Evolutionary conservation across 2,113 vertebrate species (phyloP), one percentile per base, ranked within the genome.

Genomic region (Paradoxurus hermaphroditus): DNA sequence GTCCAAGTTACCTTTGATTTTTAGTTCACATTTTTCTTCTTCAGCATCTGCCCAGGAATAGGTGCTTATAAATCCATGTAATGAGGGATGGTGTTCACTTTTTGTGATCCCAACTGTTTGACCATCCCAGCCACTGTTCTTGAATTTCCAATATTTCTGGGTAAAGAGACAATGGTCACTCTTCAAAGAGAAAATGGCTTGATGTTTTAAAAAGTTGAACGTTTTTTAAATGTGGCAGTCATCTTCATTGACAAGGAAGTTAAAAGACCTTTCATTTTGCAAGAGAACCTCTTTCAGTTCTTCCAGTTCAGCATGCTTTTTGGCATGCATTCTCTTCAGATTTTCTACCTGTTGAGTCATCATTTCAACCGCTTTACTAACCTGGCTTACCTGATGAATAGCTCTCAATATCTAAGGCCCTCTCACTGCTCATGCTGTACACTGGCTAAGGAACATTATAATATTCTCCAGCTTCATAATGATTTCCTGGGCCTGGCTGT

Each of bases 291-390:
- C 99, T 86, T 99, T 99, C 53, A 99, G 99, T 96, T 99, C 99
- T 97, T 99, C 98, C 16, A 99, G 98, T 90, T 99, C 99, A 0
- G 99, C 98, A 0, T 99, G 99, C 39, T 99, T 99, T 79, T 99
- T 99, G 1, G 99, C 98, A 1, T 99, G 99, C 98, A 99, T 99
- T 78, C 99, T 98, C 98, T 99, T 99, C 98, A 99, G 97, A 98
- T 99, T 99, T 98, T 99, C 99, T 81, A 99, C 99, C 0, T 99
- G 99, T 94, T 99, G 99, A 97, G 99, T 99, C 99, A 99, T 99
- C 82, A 99, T 99, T 98, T 99, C 99, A 94, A 99, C 99, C 0
- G 99, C 99, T 97, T 99, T 99, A 88, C 99, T 99, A 78, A 99
- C 99, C 16, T 99, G 98, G 87, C 98, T 99, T 98, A 99, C 99